Base-by-base conservation (phyloP, 2,888 invertebrate genomes). In the Sarcophaga variegata region DNA sequence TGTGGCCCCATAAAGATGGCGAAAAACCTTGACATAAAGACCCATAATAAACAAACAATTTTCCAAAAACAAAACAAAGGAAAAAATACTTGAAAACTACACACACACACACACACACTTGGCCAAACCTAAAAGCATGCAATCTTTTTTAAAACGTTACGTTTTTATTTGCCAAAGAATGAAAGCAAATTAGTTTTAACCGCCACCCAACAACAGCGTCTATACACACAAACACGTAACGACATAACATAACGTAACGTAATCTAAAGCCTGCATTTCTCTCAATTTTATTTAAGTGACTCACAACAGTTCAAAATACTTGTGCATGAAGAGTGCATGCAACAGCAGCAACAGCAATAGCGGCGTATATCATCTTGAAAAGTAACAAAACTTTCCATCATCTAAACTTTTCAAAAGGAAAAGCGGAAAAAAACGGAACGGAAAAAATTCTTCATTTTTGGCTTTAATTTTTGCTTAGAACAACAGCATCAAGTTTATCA, bases 21-120 rank as follows among this genome's bases (percentile, higher is more conserved):
- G 12, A 12, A 54, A 54, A 75, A 79, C 83, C 83, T 84, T 84
- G 83, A 84, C 83, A 84, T 49, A 64, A 80, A 71, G 80, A 76
- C 70, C 75, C 60, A 60, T 66, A 80, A 79, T 25, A 70, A 74
- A 66, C 54, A 54, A 54, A 54, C 54, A 54, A 54, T 54, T 54
- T 54, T 54, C 12, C 17, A 54, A 12, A 54, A 54, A 54, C 49
- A 49, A 54, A 54, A 54, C 25, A 25, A 25, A 49, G 1, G 5
- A 12, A 49, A 49, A 49, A 54, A 14, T 54, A 54, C 12, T 14
- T 14, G 17, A 17, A 54, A 54, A 54, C 54, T 54, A 54, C 17
- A 12, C 12, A 17, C 5, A 54, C 49, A 4, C 49, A 54, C 17
- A 12, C 12, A 17, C 5, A 54, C 49, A 4, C 49, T 54, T 54